Conservation (phyloP, 2,888 invertebrate species). For the Acleris literana region DNA sequence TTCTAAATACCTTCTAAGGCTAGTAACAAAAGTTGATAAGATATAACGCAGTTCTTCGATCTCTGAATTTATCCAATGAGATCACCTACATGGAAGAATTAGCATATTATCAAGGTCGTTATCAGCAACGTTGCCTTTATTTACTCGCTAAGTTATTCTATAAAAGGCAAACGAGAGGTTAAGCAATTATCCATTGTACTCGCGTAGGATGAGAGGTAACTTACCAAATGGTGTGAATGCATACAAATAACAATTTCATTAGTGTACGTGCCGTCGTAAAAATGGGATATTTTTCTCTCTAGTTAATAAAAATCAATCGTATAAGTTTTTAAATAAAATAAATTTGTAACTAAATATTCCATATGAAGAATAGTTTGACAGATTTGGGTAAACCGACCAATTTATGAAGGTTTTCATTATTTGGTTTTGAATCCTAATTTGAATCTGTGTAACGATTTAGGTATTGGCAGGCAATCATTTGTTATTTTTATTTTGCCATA, state of each 20-base stretch:
- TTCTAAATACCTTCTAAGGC: too few species aligned
- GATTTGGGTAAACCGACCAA: conserved; percentile 11
- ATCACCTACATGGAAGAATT: conserved; percentile 21
- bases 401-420: background rate
- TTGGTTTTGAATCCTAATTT: background rate
- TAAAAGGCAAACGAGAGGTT: conserved; percentile 28
- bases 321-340: conserved; percentile 13
- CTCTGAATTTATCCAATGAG: conserved; percentile 18
- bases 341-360: conserved; percentile 13
- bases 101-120: conserved; percentile 24
- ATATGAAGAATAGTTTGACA: conserved; percentile 7
- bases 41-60: too few species aligned
- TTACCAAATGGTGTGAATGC: conserved; percentile 31
- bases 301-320: conserved; percentile 5
- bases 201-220: conserved; percentile 29
- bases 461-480: too few species aligned
- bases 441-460: background rate
- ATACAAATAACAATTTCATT: conserved; percentile 7
- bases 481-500: too few species aligned
- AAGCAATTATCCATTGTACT: conserved; percentile 15
- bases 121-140: conserved; percentile 15
- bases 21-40: too few species aligned
- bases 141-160: conserved; percentile 6
- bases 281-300: background rate
- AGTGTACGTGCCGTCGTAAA: background rate